Percentiles rank a stretch among this genome's conserved stretches.
Evolutionary conservation across 1,140 invertebrate genomes (phyloP).

Genomic region (Aethina tumida): DNA sequence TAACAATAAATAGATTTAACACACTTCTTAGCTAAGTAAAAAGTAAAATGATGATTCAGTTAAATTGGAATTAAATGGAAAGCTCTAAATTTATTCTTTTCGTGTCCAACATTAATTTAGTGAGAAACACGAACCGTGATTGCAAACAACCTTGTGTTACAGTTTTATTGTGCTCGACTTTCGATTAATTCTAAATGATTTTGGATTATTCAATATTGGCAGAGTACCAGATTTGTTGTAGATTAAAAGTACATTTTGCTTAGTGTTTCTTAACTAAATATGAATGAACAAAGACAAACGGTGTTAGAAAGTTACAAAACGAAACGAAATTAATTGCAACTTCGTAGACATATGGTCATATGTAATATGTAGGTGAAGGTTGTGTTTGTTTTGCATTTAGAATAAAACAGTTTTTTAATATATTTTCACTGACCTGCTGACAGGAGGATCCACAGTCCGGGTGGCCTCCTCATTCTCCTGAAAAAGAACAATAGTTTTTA

Average conservation of each 20-base stretch:
- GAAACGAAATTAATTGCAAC: too few relatives aligned
- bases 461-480: slow-evolving; percentile 33
- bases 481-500: slow-evolving; percentile 23
- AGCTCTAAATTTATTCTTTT: background rate
- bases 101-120: background rate
- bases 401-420: slow-evolving; percentile 5
- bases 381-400: slow-evolving; percentile 7
- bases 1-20: slow-evolving; percentile 9
- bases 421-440: slow-evolving; percentile 27
- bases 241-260: too few relatives aligned
- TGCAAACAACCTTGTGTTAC: too few relatives aligned
- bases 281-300: background rate
- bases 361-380: slow-evolving; percentile 12
- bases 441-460: slow-evolving; percentile 32
- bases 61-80: slow-evolving; percentile 2
- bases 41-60: slow-evolving; percentile 5
- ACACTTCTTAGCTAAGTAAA: slow-evolving; percentile 6
- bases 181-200: too few relatives aligned
- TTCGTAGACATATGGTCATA: too few relatives aligned
- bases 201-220: too few relatives aligned
- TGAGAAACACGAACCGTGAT: background rate
- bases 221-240: too few relatives aligned
- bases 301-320: slow-evolving; percentile 1
- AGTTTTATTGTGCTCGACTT: too few relatives aligned
- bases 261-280: too few relatives aligned